Conservation (phyloP, 2,888 invertebrate species). For the Noctuana brunneofusca region DNA sequence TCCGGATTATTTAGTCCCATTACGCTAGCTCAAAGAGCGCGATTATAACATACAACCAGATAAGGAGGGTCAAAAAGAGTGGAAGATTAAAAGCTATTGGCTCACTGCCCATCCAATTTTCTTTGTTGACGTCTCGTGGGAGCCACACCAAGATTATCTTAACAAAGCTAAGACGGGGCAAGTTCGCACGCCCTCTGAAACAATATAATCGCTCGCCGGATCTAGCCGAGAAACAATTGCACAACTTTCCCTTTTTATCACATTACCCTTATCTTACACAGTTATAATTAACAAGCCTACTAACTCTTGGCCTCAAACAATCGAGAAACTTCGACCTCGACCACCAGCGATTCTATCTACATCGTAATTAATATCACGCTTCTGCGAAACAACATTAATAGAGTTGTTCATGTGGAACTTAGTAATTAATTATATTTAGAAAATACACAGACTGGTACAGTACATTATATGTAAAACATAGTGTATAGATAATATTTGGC, state of each 20-base stretch:
- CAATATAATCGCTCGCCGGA: slow-evolving; percentile 61
- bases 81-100: slow-evolving; percentile 79
- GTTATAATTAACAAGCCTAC: slow-evolving; percentile 27
- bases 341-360: slow-evolving; percentile 16
- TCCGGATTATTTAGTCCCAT: slow-evolving; percentile 38
- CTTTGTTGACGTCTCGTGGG: slow-evolving; percentile 79
- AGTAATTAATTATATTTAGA: slow-evolving; percentile 8
- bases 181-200: slow-evolving; percentile 64
- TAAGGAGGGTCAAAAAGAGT: slow-evolving; percentile 75
- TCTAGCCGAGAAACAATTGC: slow-evolving; percentile 56
- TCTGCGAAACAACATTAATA: slow-evolving; percentile 14
- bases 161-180: slow-evolving; percentile 73
- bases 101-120: slow-evolving; percentile 82
- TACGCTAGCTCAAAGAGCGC: slow-evolving; percentile 56
- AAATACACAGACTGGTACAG: not conserved
- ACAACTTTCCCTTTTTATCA: slow-evolving; percentile 47
- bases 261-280: slow-evolving; percentile 33
- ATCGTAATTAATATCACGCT: slow-evolving; percentile 23
- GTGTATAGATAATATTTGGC: too few species aligned
- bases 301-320: slow-evolving; percentile 24
- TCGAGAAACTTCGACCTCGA: slow-evolving; percentile 7
- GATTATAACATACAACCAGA: slow-evolving; percentile 71
- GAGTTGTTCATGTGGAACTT: slow-evolving; percentile 5
- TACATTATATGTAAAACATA: not conserved
- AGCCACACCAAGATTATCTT: slow-evolving; percentile 75